Base-by-base conservation (phyloP, 2,797 vertebrate genomes). In the Buceros bicornis region DNA sequence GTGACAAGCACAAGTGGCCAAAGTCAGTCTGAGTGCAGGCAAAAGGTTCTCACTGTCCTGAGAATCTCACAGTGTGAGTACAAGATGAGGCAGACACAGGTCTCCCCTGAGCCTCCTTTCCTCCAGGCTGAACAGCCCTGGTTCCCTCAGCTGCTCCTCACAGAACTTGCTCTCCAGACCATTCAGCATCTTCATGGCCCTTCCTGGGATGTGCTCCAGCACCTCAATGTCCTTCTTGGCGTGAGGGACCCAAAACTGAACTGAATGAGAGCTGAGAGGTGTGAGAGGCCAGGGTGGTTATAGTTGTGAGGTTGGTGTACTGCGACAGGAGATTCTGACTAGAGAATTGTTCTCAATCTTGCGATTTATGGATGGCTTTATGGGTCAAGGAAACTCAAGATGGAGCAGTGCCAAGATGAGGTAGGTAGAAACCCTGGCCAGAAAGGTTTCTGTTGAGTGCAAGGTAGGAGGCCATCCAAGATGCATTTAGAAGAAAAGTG, bases 381-480 rank as follows among this genome's bases (percentile, higher is more conserved):
- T 20, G 42, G 17, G 25, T 37, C 54, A 81, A 91, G 48, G 16
- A 93, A 88, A 25, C 16, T 83, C 48, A 45, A 37, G 50, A 37
- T 43, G 22, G 61, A 92, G 18, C 26, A 74, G 14, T 0, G 0
- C 25, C 31, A 61, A 74, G 69, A 45, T 0, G 0, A 78, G 28
- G 11, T n/a, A 22, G 37, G 21, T n/a, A 71, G 65, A 88, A 90
- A 71, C 28, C 51, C 35, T 69, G 50, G 31, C 37, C 48, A 58
- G 48, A 62, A 72, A 71, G 5, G 5, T 71, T 94, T 88, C 48
- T 86, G 8, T 25, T 47, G 37, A 85, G 37, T 56, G 24, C 21
- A 62, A 70, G 25, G 35, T 43, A 67, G 25, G 26, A 82, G 13
- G 54, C 3, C 2, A 2, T 66, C 64, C 67, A 66, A 80, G 51